A percentile compares a stretch with the other conserved stretches of the same genome.
Conservation (phyloP, 2,113 vertebrate genomes). For the Terrapene triunguis region DNA sequence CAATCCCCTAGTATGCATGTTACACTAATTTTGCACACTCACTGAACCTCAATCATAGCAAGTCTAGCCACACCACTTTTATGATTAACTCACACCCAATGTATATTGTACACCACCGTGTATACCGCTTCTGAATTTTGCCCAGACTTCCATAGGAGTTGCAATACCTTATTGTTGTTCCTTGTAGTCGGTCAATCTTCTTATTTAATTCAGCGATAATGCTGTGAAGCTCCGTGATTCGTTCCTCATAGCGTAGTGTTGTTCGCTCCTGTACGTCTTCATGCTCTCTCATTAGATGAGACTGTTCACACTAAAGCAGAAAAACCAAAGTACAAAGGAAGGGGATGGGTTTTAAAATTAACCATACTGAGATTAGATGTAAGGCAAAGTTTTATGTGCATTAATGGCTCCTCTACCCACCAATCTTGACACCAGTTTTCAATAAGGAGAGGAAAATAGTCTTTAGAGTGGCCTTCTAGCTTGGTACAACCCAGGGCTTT, state of each 20-base stretch:
- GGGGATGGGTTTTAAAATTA: background rate
- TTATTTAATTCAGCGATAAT: slow-evolving; percentile 91
- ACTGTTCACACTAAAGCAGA: slow-evolving; percentile 85
- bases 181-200: slow-evolving; percentile 89
- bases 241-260: slow-evolving; percentile 86
- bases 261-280: slow-evolving; percentile 89
- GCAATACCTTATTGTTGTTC: slow-evolving; percentile 86
- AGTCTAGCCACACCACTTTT: background rate
- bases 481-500: background rate
- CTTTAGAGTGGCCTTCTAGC: background rate
- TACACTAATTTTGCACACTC: background rate
- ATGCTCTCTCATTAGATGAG: slow-evolving; percentile 88
- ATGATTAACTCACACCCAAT: background rate
- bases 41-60: background rate
- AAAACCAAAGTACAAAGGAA: slow-evolving; percentile 3
- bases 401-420: background rate
- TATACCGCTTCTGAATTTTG: background rate
- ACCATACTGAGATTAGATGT: fast-evolving
- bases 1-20: background rate
- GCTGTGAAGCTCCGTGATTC: slow-evolving; percentile 90
- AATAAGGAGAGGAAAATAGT: background rate
- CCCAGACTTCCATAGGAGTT: background rate
- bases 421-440: background rate
- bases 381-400: background rate
- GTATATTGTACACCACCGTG: background rate